phyloP scores from a whole-genome alignment of 2,797 vertebrate species.

The Bradypus variegatus region DNA sequence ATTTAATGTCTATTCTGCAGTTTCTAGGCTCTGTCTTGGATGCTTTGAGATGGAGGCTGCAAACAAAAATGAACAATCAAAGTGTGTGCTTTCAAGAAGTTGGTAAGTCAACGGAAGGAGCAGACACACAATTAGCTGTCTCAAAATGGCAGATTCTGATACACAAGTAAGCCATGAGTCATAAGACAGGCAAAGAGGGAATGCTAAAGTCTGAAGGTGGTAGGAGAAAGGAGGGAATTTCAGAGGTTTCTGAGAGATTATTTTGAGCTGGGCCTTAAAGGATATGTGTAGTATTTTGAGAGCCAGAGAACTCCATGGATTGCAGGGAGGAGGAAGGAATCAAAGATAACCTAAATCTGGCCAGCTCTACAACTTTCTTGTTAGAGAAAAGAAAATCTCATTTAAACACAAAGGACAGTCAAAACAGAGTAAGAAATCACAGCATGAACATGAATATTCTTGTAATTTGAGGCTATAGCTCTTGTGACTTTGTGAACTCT shows the following conservation, averaged over 20 bases:
- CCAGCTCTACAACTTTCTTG: neutral
- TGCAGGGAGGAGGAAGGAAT: neutral
- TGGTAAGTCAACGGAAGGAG: neutral
- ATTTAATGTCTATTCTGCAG: neutral
- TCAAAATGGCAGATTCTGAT: neutral
- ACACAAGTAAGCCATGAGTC: neutral
- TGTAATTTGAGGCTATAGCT: constrained; percentile 14
- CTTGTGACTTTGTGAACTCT: constrained; percentile 39
- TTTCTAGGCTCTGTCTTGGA: neutral
- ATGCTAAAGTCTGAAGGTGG: neutral
- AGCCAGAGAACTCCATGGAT: neutral
- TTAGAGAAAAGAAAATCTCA: neutral
- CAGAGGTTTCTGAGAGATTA: neutral
- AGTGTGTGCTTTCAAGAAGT: neutral
- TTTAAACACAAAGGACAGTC: neutral
- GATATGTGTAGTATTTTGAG: neutral
- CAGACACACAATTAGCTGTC: neutral
- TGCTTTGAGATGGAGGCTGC: neutral
- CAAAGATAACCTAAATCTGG: neutral
- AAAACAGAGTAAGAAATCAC: neutral
- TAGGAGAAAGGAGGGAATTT: neutral
- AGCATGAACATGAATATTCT: neutral
- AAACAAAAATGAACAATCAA: neutral
- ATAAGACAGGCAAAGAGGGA: neutral
- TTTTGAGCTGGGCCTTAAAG: neutral